Conservation (phyloP, 2,113 vertebrate species). For the Carlito syrichta region DNA sequence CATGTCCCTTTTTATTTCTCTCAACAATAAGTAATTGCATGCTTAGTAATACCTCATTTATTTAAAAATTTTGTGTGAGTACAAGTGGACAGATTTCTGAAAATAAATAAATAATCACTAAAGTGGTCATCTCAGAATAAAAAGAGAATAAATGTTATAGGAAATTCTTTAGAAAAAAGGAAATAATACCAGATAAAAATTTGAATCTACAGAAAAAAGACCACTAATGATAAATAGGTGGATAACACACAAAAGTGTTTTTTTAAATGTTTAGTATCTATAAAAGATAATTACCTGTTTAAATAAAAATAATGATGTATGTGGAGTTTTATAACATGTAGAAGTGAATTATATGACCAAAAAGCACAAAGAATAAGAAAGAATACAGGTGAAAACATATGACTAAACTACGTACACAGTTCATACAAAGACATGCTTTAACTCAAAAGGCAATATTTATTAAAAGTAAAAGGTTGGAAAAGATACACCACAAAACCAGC, state of each 20-base stretch:
- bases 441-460: not conserved
- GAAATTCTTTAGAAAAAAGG: not conserved
- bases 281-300: not conserved
- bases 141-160: constrained; percentile 1
- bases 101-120: not conserved
- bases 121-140: not conserved
- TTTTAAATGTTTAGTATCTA: not conserved
- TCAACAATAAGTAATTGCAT: not conserved
- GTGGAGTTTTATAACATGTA: not conserved
- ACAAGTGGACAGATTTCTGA: not conserved
- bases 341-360: not conserved
- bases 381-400: not conserved
- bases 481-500: not conserved
- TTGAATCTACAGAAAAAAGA: not conserved
- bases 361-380: not conserved
- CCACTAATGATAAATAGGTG: not conserved
- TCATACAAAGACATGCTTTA: not conserved
- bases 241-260: not conserved
- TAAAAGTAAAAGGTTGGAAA: not conserved
- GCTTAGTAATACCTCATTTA: not conserved
- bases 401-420: not conserved
- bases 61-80: not conserved
- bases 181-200: not conserved
- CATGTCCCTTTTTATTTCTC: not conserved
- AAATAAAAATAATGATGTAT: not conserved